A percentile compares a stretch with the other conserved stretches of the same genome.
Conservation (phyloP, 2,888 invertebrate genomes). For the Limnephilus auricula region DNA sequence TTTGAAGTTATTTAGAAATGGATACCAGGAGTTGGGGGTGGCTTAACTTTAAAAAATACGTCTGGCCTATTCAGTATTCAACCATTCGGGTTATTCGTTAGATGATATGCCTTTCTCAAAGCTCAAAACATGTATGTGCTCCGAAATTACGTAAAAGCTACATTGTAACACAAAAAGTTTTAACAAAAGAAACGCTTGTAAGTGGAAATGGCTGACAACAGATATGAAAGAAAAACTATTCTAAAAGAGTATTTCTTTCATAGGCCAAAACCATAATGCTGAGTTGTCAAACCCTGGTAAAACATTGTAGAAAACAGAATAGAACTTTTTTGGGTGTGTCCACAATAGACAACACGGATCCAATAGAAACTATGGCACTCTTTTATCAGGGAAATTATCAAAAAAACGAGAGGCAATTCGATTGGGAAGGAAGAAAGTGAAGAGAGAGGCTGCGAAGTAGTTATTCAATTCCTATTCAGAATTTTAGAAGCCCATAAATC, state of each 20-base stretch:
- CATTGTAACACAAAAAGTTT: not conserved
- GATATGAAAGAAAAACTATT: no score
- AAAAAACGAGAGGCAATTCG: no score
- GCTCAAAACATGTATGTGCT: not conserved
- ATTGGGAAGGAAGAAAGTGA: no score
- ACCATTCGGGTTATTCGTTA: not conserved
- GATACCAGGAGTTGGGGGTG: not conserved
- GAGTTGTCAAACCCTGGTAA: not conserved
- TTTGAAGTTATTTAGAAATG: not conserved
- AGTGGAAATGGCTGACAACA: not conserved
- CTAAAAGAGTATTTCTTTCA: no score
- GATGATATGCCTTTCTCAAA: not conserved
- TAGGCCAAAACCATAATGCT: no score
- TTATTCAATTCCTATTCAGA: not conserved
- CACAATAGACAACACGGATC: not conserved
- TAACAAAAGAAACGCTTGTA: not conserved
- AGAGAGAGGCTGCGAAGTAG: no score
- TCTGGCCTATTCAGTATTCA: not conserved
- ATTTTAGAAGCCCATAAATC: not conserved
- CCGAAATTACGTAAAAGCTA: not conserved
- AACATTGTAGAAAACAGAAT: no score
- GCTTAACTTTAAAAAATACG: not conserved
- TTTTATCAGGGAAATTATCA: no score
- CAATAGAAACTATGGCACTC: not conserved
- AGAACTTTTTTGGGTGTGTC: no score